phyloP scores from a whole-genome alignment of 2,888 invertebrate species.

The Metacarcinus magister region DNA sequence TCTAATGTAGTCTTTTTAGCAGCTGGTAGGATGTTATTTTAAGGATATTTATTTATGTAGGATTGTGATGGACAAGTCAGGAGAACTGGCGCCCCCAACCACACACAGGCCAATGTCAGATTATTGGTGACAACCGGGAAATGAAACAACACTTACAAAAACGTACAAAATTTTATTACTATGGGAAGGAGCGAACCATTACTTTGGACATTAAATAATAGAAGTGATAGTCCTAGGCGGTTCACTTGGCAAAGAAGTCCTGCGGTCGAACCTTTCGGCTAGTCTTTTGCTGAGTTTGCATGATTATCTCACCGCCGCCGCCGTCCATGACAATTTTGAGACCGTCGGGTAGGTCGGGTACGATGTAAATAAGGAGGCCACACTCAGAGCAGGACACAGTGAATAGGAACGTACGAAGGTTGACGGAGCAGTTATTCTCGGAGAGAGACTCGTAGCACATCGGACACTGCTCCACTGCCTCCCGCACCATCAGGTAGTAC shows the following conservation, averaged over 20 bases:
- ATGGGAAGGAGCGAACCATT: not conserved
- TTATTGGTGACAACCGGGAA: not conserved
- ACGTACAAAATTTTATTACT: not conserved
- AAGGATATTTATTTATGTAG: too few relatives aligned
- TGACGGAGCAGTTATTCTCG: not conserved
- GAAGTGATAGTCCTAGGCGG: not conserved
- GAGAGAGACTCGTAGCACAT: not conserved
- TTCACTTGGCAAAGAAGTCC: not conserved
- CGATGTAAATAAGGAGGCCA: not conserved
- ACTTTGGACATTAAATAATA: not conserved
- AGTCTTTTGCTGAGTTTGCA: not conserved
- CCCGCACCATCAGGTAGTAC: constrained; percentile 13
- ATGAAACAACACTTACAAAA: not conserved
- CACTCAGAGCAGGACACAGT: not conserved
- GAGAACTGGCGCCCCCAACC: not conserved
- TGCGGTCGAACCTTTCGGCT: not conserved
- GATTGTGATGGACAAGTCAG: too few relatives aligned
- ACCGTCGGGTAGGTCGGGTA: not conserved
- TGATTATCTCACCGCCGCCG: not conserved
- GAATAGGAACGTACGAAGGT: not conserved
- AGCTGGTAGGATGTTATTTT: too few relatives aligned
- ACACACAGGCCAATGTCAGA: not conserved
- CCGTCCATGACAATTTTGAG: not conserved
- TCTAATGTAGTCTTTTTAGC: too few relatives aligned
- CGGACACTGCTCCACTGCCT: not conserved